Evolutionary conservation across 2,888 invertebrate species (phyloP), one percentile per base, ranked within the genome.

Genomic region (Dione vanillae): DNA sequence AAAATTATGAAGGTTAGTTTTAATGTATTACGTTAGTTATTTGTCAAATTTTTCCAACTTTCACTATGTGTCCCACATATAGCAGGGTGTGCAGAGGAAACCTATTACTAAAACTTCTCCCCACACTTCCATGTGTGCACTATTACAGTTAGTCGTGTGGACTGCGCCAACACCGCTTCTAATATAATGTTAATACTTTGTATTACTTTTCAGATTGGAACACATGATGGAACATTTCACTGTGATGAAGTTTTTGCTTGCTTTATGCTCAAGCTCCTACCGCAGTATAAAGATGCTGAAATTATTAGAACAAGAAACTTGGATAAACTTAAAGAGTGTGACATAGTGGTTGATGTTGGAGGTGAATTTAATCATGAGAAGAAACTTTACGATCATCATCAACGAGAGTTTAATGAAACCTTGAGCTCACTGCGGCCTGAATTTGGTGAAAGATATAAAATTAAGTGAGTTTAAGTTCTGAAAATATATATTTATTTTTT

Each of bases 241-340:
- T 98, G 98, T 82, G 99, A 99, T 84, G 99, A 99, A 88, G 97
- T 96, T 0, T 90, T 99, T n/a, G 99, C 98, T 0, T 98, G 98
- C 85, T 98, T 95, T 82, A 96, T 99, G 96, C 94, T 99, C 19
- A 96, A 96, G 83, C 94, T 94, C 64, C 88, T 99, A 6, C 97
- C 98, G 0, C 94, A 96, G 77, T 99, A 96, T 86, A 94, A 95
- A 80, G 94, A 97, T 88, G 97, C 98, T 0, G 94, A 95, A 76
- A 97, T 99, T 71, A 86, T 98, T 9, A 94, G 97, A 77, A 94
- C 95, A 0, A 92, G 96, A 58, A 94, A 96, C 76, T 75, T 78
- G 20, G 81, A 92, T 78, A 94, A 95, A 76, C 92, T 99, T 67
- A 95, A 96, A 0, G 94, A 94, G 1, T 99, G 99, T 89, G 98